phyloP scores from a whole-genome alignment of 2,113 vertebrate species.

The Atractosteus spatula region DNA sequence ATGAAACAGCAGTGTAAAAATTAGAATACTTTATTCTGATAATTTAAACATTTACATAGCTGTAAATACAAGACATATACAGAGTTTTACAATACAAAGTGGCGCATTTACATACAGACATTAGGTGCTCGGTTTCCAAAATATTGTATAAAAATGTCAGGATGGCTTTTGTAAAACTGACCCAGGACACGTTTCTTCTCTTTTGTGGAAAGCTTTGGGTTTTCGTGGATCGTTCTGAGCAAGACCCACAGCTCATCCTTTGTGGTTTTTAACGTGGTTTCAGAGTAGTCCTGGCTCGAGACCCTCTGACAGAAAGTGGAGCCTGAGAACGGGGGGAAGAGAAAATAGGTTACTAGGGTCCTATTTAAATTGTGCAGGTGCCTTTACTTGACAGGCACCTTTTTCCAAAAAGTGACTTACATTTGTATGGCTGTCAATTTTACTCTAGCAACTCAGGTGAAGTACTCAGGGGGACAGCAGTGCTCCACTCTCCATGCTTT shows the following conservation, averaged over 20 bases:
- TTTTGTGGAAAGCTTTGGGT: slow-evolving; percentile 78
- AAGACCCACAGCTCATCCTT: slow-evolving; percentile 80
- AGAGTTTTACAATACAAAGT: slow-evolving; percentile 12
- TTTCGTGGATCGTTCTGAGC: slow-evolving; percentile 81
- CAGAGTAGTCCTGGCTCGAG: slow-evolving; percentile 62
- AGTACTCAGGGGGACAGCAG: no score
- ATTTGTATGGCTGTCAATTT: no score
- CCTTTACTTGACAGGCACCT: no score
- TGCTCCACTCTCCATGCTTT: no score
- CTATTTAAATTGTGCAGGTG: no score
- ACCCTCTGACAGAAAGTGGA: slow-evolving; percentile 79
- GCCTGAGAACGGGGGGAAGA: slow-evolving; percentile 56
- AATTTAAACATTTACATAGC: slow-evolving; percentile 18
- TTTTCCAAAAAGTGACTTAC: no score
- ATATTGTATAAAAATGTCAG: slow-evolving; percentile 87
- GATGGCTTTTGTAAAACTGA: slow-evolving; percentile 89
- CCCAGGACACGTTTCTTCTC: slow-evolving; percentile 83
- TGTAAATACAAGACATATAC: background rate
- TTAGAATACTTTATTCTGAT: background rate
- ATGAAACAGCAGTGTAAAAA: no score
- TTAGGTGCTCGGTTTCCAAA: slow-evolving; percentile 80
- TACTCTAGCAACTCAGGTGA: no score
- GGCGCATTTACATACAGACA: slow-evolving; percentile 50
- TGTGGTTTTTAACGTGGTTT: slow-evolving; percentile 74
- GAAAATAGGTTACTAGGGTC: background rate